Conservation (phyloP, 2,797 vertebrate genomes). For the Falco novaeseelandiae region DNA sequence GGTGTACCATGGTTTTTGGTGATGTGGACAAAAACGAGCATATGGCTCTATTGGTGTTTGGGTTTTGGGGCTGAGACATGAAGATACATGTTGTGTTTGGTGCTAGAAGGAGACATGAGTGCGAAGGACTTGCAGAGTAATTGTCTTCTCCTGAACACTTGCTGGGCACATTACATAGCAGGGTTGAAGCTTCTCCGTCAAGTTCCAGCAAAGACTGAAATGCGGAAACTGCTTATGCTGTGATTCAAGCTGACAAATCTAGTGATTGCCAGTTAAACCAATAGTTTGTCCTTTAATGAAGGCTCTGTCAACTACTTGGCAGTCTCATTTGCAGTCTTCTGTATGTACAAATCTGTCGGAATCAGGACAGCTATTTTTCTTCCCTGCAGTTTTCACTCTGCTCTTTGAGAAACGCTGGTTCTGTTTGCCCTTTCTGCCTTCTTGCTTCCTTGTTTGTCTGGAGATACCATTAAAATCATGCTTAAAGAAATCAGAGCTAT, state of each 20-base stretch:
- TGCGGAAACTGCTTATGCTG: not conserved
- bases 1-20: not conserved
- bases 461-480: not conserved
- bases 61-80: not conserved
- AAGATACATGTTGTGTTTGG: not conserved
- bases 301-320: not conserved
- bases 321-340: not conserved
- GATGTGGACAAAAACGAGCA: not conserved
- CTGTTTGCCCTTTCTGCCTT: not conserved
- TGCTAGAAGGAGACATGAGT: not conserved
- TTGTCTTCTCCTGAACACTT: not conserved
- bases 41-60: not conserved
- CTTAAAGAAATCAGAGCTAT: not conserved
- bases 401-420: not conserved
- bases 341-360: not conserved
- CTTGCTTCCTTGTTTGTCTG: not conserved
- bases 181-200: not conserved
- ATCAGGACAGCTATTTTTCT: not conserved
- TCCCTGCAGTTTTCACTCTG: not conserved
- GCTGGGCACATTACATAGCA: not conserved
- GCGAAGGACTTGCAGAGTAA: not conserved
- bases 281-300: not conserved
- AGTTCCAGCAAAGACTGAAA: not conserved
- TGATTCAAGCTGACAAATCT: not conserved
- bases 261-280: not conserved